Evolutionary conservation across 2,888 invertebrate species (phyloP).

Genomic region (Drosophila seclusa): DNA sequence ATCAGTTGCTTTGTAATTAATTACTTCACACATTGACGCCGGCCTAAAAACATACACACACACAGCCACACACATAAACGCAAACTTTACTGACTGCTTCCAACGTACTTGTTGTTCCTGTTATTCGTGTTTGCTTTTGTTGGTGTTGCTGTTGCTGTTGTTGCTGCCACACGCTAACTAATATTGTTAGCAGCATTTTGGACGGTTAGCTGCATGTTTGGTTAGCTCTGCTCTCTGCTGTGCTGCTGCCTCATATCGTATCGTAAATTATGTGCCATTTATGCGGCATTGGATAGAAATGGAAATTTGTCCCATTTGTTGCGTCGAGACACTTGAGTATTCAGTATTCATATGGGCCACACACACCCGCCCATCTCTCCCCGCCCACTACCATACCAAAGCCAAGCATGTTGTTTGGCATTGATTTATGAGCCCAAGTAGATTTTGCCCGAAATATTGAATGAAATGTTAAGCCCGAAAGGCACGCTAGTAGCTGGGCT

Average conservation of each 20-base stretch:
- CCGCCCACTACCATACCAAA: background rate
- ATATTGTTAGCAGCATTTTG: conserved; percentile 78
- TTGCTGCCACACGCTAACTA: conserved; percentile 65
- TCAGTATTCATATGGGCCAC: conserved; percentile 73
- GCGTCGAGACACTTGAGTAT: conserved; percentile 74
- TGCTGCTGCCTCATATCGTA: conserved; percentile 66
- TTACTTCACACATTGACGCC: conserved; percentile 82
- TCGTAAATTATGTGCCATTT: conserved; percentile 81
- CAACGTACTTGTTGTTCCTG: conserved; percentile 33
- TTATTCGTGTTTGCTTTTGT: conserved; percentile 23
- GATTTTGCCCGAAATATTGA: conserved; percentile 71
- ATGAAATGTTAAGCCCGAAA: conserved; percentile 69
- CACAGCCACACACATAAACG: conserved; percentile 43
- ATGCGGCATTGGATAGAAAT: conserved; percentile 79
- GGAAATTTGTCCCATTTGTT: conserved; percentile 79
- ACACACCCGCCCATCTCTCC: background rate
- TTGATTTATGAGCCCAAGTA: conserved; percentile 71
- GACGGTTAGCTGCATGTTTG: conserved; percentile 78
- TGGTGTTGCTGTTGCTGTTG: conserved; percentile 28
- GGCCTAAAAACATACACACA: conserved; percentile 37
- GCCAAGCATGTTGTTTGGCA: conserved; percentile 66
- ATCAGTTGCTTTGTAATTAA: conserved; percentile 81
- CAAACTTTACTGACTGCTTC: conserved; percentile 64
- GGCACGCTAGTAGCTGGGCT: conserved; percentile 33
- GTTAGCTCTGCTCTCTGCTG: conserved; percentile 55